Evolutionary conservation across 2,888 invertebrate species (phyloP).

Genomic region (Eupithecia dodoneata): DNA sequence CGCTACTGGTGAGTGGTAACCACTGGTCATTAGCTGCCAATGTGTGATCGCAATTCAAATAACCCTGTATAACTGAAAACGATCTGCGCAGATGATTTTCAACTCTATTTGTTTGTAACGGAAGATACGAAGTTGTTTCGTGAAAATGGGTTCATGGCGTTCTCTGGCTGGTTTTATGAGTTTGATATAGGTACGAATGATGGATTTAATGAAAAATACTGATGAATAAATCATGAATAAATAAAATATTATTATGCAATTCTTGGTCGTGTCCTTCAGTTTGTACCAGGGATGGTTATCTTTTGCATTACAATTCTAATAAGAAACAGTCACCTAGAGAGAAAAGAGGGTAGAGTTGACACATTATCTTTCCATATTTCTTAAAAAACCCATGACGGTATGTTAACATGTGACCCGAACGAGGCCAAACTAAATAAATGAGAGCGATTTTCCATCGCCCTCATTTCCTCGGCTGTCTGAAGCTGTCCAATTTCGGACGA

Average conservation of each 20-base stretch:
- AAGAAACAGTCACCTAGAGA: neutral
- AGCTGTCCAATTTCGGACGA: conserved; percentile 49
- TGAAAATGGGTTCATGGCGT: neutral
- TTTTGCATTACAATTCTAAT: neutral
- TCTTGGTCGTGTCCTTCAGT: neutral
- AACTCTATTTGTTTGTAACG: neutral
- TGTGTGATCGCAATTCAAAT: conserved; percentile 25
- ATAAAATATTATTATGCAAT: too few species aligned
- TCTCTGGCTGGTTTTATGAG: neutral
- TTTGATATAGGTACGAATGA: neutral
- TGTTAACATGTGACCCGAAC: conserved; percentile 32
- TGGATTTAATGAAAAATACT: neutral
- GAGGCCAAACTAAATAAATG: conserved; percentile 38
- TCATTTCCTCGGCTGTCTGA: conserved; percentile 52
- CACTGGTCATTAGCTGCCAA: conserved; percentile 32
- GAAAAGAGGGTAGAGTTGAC: neutral
- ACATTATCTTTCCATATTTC: conserved; percentile 20
- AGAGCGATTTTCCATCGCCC: conserved; percentile 42
- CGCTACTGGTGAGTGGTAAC: conserved; percentile 30
- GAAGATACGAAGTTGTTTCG: neutral
- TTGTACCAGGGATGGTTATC: neutral
- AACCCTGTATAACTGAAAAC: conserved; percentile 21
- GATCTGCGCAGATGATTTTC: conserved; percentile 5
- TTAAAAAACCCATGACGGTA: conserved; percentile 31
- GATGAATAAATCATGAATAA: neutral